A percentile compares a stretch with the other conserved stretches of the same genome.
Conservation (phyloP, 2,113 vertebrate genomes). For the Cynopterus brachyotis region DNA sequence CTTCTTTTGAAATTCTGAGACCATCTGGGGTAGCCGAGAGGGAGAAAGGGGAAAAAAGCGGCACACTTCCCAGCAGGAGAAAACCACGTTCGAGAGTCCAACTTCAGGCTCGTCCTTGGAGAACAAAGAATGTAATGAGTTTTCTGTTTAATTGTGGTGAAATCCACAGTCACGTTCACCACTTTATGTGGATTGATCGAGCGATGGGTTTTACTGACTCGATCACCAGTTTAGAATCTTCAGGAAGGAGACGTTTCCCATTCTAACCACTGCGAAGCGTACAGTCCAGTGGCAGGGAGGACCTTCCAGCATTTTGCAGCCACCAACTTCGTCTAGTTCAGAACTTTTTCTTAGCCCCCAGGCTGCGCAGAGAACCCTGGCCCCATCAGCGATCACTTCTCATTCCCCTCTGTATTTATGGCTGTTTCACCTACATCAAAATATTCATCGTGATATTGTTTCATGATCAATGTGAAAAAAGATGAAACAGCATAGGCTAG, state of each 20-base stretch:
- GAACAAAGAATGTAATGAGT: neutral
- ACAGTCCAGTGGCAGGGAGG: neutral
- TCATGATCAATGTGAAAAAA: neutral
- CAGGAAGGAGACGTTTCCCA: neutral
- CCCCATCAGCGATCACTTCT: neutral
- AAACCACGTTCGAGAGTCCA: neutral
- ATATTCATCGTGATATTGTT: neutral
- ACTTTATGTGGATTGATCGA: neutral
- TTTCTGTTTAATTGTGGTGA: neutral
- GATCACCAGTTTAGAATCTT: neutral
- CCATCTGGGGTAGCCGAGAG: neutral
- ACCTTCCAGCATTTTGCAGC: neutral
- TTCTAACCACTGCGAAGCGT: neutral
- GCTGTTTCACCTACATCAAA: neutral
- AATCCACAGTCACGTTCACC: neutral
- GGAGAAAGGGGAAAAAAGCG: neutral
- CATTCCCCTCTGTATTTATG: neutral
- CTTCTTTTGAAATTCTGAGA: neutral
- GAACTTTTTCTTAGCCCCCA: neutral
- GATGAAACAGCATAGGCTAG: neutral
- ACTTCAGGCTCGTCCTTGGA: neutral
- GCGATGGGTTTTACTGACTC: neutral
- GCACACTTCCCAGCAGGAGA: neutral
- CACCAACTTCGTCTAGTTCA: neutral
- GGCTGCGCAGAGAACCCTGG: neutral